Evolutionary conservation across 2,888 invertebrate species (phyloP).

Genomic region (Linyphia triangularis): DNA sequence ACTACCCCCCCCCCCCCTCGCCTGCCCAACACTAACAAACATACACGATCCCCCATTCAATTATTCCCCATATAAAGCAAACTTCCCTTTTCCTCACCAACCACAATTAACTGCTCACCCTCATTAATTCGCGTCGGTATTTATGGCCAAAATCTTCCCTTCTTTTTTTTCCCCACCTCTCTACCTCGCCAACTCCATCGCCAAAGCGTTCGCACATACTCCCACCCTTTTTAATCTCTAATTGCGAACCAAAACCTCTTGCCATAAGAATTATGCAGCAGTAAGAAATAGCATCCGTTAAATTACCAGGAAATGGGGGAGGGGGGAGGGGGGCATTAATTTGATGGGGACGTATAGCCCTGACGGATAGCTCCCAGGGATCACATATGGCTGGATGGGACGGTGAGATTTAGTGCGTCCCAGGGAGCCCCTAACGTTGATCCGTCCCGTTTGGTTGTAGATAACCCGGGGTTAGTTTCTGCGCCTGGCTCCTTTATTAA

Average conservation of each 20-base stretch:
- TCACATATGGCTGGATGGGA: slow-evolving; percentile 67
- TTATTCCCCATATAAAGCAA: background rate
- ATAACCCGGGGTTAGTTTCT: slow-evolving; percentile 59
- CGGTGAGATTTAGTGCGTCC: slow-evolving; percentile 71
- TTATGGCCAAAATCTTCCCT: background rate
- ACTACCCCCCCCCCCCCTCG: background rate
- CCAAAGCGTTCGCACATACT: slow-evolving; percentile 17
- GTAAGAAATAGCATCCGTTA: slow-evolving; percentile 33
- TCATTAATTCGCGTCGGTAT: slow-evolving; percentile 53
- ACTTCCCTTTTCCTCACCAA: background rate
- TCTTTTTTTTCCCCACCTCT: slow-evolving; percentile 2
- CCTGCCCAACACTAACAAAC: background rate
- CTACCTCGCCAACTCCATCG: slow-evolving; percentile 4
- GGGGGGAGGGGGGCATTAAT: slow-evolving; percentile 46
- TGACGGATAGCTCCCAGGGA: slow-evolving; percentile 74
- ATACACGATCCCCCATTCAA: background rate
- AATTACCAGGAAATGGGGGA: slow-evolving; percentile 26
- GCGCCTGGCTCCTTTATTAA: slow-evolving; percentile 60
- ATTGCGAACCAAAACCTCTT: slow-evolving; percentile 29
- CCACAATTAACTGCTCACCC: slow-evolving; percentile 25
- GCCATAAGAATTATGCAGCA: slow-evolving; percentile 53
- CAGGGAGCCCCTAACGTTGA: slow-evolving; percentile 66
- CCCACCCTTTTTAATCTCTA: slow-evolving; percentile 66
- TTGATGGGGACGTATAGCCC: slow-evolving; percentile 31
- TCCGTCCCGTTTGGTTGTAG: slow-evolving; percentile 53